Base-by-base conservation (phyloP, 1,140 invertebrate genomes). In the Mactra quadrangularis region DNA sequence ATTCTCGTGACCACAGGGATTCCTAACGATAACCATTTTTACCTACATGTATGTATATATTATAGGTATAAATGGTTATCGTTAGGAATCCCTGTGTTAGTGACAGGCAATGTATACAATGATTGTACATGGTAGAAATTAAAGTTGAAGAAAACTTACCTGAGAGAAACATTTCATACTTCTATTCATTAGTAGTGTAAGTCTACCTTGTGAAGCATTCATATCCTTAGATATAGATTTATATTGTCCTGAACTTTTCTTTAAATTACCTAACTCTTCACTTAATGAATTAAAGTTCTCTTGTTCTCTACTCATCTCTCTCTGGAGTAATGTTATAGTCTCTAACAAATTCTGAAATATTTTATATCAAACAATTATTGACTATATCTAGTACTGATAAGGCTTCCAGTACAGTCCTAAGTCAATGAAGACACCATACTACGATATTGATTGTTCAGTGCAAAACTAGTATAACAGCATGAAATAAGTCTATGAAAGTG, bases 121-220 rank as follows among this genome's bases (percentile, higher is more conserved):
- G n/a, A n/a, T n/a, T n/a, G n/a, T n/a, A n/a, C n/a, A n/a, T n/a
- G n/a, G n/a, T n/a, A n/a, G n/a, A n/a, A n/a, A n/a, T n/a, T n/a
- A n/a, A n/a, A n/a, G n/a, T n/a, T n/a, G n/a, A 45, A 0, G 17
- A 64, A 60, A 4, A 62, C 15, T 41, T 87, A 91, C 90, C 88
- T 90, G 88, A 25, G 88, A 83, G 66, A 91, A 91, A 55, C 90
- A 91, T 53, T 90, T 89, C 89, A 91, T 91, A 64, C 88, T 89
- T 27, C 88, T 68, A 70, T 91, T 87, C 90, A 91, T 91, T 13
- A 91, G 85, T 27, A 82, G 72, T 17, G 88, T 90, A 17, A 91
- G 84, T 50, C 85, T 55, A 1, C 59, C 64, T 71, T 91, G 90
- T 41, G 89, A 89, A 1, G 79, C 64, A 41, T 85, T 78, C 87